These are phyloP conservation scores for Tachyglossus aculeatus DNA, from an alignment of 2,797 vertebrate genomes.

Conservation along the genomic window DNA sequence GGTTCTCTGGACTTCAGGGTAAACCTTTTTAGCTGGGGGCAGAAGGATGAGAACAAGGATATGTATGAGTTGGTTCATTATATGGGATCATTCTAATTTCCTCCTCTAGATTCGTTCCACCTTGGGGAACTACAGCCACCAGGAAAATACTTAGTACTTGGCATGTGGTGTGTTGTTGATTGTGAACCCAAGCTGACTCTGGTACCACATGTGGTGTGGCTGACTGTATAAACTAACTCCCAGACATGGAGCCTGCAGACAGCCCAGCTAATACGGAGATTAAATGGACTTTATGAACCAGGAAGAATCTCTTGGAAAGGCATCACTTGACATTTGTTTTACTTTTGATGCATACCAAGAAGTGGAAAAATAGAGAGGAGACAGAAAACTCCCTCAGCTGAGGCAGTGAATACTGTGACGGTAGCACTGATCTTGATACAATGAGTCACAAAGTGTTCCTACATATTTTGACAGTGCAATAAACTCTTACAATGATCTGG, in stretches of 20 bases:
- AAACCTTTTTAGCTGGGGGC: neutral
- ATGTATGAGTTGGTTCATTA: neutral
- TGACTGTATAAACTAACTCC: neutral
- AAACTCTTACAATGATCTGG: too few species aligned
- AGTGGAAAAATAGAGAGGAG: too few species aligned
- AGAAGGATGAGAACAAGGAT: neutral
- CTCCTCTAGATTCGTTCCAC: neutral
- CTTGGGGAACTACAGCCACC: neutral
- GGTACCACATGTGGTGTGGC: neutral
- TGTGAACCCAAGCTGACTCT: neutral
- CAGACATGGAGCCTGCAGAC: neutral
- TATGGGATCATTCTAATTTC: neutral
- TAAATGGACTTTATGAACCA: neutral
- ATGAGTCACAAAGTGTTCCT: too few species aligned
- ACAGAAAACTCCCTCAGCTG: too few species aligned
- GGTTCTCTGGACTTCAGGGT: too few species aligned
- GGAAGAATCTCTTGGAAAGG: too few species aligned
- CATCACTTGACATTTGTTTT: too few species aligned
- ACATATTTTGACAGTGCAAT: too few species aligned
- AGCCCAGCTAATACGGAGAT: neutral
- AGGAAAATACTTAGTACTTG: slow-evolving; percentile 3
- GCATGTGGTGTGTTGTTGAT: neutral
- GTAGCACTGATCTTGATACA: too few species aligned
- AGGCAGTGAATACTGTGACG: too few species aligned
- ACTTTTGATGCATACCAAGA: too few species aligned